These are phyloP conservation scores for Enteromius trimaculatus DNA, from an alignment of 2,797 vertebrate genomes.

Conservation along the genomic window DNA sequence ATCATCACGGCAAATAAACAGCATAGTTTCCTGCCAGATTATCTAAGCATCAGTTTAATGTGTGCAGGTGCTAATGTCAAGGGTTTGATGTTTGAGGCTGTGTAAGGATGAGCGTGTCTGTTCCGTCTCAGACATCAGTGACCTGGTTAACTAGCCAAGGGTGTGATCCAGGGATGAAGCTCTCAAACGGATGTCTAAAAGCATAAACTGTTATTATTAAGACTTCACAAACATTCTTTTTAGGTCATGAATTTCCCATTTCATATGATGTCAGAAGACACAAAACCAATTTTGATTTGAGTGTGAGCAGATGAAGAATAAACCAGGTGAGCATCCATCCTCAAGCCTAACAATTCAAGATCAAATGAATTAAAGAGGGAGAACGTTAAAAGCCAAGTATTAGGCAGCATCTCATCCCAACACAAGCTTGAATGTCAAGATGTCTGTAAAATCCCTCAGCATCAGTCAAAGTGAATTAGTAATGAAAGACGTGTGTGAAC, in stretches of 20 bases:
- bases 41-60: too few species aligned
- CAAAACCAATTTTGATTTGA: neutral
- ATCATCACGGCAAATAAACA: neutral
- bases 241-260: neutral
- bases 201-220: neutral
- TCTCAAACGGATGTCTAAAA: neutral
- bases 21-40: neutral
- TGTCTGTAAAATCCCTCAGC: neutral
- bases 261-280: neutral
- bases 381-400: neutral
- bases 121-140: neutral
- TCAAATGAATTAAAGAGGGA: neutral
- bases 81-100: neutral
- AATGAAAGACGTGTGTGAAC: neutral
- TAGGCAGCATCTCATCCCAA: neutral
- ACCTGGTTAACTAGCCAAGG: constrained; percentile 7
- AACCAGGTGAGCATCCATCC: neutral
- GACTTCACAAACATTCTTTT: neutral
- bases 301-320: neutral
- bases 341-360: neutral
- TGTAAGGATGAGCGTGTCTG: neutral
- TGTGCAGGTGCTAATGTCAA: neutral
- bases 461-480: neutral
- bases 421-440: neutral
- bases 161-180: neutral